Conservation (phyloP, 2,797 vertebrate species). For the Eutrigla gurnardus region DNA sequence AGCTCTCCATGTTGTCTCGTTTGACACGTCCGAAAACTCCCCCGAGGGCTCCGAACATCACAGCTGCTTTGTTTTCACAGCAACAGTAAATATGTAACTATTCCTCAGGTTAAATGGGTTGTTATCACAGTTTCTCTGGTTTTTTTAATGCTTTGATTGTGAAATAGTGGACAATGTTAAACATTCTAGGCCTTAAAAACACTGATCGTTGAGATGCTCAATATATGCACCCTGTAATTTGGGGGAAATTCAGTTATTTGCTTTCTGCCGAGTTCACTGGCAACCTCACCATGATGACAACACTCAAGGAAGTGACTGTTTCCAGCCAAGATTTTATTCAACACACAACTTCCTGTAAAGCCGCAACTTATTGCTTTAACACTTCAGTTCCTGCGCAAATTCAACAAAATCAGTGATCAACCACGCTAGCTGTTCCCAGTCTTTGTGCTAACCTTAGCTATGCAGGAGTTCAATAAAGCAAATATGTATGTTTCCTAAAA, state of each 20-base stretch:
- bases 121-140: neutral
- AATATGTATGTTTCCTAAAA: neutral
- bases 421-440: neutral
- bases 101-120: neutral
- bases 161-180: neutral
- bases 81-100: neutral
- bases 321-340: too few species aligned
- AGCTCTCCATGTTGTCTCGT: neutral
- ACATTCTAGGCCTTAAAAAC: neutral
- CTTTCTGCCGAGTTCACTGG: neutral
- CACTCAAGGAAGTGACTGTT: neutral
- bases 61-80: neutral
- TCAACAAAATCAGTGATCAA: neutral
- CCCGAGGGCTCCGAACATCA: accelerated
- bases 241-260: neutral
- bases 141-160: neutral
- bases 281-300: too few species aligned
- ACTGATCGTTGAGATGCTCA: neutral
- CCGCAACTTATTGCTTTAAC: neutral
- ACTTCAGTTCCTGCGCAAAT: neutral
- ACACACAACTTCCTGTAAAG: neutral
- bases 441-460: neutral
- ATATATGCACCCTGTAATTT: neutral
- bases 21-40: neutral
- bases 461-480: neutral